These are phyloP conservation scores for Saccostrea cuccullata DNA, from an alignment of 1,140 invertebrate species.

Conservation along the genomic window DNA sequence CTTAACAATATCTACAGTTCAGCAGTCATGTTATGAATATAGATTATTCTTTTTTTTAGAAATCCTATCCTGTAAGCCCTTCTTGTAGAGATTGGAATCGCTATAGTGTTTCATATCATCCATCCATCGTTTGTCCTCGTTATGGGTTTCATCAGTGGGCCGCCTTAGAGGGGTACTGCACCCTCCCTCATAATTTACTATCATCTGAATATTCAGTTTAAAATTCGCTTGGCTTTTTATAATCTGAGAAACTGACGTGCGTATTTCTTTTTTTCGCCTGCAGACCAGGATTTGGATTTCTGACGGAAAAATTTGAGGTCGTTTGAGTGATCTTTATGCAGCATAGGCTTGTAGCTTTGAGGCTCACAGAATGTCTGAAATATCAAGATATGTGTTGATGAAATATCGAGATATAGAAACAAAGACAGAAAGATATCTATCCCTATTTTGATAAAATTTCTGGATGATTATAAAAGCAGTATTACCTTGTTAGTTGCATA, in stretches of 20 bases:
- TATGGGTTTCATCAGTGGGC: too few relatives aligned
- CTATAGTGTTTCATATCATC: too few relatives aligned
- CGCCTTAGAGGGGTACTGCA: too few relatives aligned
- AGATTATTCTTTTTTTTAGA: not conserved
- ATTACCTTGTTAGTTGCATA: slow-evolving; percentile 77
- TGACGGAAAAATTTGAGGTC: slow-evolving; percentile 86
- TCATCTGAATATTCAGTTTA: too few relatives aligned
- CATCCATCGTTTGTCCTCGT: too few relatives aligned
- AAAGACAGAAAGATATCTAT: not conserved
- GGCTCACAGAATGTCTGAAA: slow-evolving; percentile 83
- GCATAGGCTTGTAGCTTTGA: slow-evolving; percentile 87
- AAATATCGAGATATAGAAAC: not conserved
- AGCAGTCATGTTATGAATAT: not conserved
- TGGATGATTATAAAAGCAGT: too few relatives aligned
- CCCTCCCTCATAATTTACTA: too few relatives aligned
- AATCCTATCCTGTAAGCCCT: too few relatives aligned
- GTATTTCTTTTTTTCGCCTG: slow-evolving; percentile 52
- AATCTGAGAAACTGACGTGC: slow-evolving; percentile 1
- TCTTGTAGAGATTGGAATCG: too few relatives aligned
- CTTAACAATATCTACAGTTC: not conserved
- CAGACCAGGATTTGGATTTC: slow-evolving; percentile 85
- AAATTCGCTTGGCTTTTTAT: not conserved
- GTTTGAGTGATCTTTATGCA: slow-evolving; percentile 85
- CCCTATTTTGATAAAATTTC: not conserved
- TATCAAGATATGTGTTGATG: not conserved